phyloP scores from a whole-genome alignment of 2,888 invertebrate species.

The Aleiodes leptofemur region DNA sequence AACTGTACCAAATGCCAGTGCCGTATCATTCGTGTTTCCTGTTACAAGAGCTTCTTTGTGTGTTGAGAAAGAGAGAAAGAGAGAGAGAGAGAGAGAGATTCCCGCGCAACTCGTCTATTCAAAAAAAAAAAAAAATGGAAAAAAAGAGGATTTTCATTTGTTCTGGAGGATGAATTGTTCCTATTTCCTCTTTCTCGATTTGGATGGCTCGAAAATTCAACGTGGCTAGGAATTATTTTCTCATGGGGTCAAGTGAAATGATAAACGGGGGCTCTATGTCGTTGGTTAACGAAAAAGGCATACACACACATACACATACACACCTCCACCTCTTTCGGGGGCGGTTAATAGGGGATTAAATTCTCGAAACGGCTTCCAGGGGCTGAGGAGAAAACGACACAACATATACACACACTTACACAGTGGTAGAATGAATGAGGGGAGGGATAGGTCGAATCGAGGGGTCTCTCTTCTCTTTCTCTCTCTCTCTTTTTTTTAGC shows the following conservation, averaged over 20 bases:
- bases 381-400: slow-evolving; percentile 1
- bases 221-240: too few relatives aligned
- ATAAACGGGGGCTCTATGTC: neutral
- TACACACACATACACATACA: neutral
- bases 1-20: slow-evolving; percentile 46
- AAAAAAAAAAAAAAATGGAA: neutral
- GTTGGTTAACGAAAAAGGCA: slow-evolving; percentile 1
- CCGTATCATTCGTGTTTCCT: slow-evolving; percentile 36
- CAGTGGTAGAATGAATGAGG: slow-evolving; percentile 43
- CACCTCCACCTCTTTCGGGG: neutral
- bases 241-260: slow-evolving; percentile 2
- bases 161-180: neutral
- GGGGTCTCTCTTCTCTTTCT: neutral
- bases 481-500: neutral
- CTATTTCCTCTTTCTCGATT: neutral
- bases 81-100: too few relatives aligned
- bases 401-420: neutral
- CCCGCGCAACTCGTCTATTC: slow-evolving; percentile 8
- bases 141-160: neutral
- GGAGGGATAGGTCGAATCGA: slow-evolving; percentile 27
- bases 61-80: neutral
- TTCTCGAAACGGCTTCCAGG: slow-evolving; percentile 34
- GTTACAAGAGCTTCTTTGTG: slow-evolving; percentile 21
- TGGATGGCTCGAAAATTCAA: neutral
- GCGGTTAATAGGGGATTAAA: slow-evolving; percentile 32